Conservation (phyloP, 2,113 vertebrate species). For the Zeus faber region DNA sequence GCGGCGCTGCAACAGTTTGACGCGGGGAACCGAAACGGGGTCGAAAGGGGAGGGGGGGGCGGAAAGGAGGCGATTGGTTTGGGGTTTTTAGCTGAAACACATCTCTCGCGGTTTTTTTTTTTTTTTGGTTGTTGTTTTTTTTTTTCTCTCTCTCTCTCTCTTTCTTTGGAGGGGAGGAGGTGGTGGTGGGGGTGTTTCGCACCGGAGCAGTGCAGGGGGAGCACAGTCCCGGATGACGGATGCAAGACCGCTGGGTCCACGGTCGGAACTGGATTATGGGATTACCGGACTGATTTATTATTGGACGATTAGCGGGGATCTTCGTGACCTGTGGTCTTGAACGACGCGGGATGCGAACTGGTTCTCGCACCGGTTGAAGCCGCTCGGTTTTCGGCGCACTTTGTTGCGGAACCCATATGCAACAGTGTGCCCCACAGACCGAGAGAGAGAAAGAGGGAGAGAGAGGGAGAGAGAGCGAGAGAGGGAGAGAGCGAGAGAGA, state of each 20-base stretch:
- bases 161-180: no score
- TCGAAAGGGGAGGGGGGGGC: background rate
- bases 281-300: slow-evolving; percentile 73
- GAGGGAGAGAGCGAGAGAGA: slow-evolving; percentile 10
- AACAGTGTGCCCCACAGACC: slow-evolving; percentile 73
- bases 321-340: slow-evolving; percentile 61
- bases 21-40: slow-evolving; percentile 58
- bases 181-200: no score
- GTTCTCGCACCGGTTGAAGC: slow-evolving; percentile 52
- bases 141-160: no score
- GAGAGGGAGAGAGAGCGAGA: no score
- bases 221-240: slow-evolving; percentile 62
- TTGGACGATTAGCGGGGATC: slow-evolving; percentile 65
- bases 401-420: slow-evolving; percentile 61
- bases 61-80: slow-evolving; percentile 65
- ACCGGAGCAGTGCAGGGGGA: slow-evolving; percentile 38
- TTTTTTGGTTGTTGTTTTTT: no score
- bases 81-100: slow-evolving; percentile 58
- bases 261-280: slow-evolving; percentile 73
- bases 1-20: slow-evolving; percentile 72
- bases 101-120: slow-evolving; percentile 44
- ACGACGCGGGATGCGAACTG: slow-evolving; percentile 64
- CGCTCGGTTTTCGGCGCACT: slow-evolving; percentile 50
- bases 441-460: background rate
- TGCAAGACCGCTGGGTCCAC: slow-evolving; percentile 53